These are phyloP conservation scores for Gari tellinella DNA, from an alignment of 2,888 invertebrate genomes.

Conservation along the genomic window DNA sequence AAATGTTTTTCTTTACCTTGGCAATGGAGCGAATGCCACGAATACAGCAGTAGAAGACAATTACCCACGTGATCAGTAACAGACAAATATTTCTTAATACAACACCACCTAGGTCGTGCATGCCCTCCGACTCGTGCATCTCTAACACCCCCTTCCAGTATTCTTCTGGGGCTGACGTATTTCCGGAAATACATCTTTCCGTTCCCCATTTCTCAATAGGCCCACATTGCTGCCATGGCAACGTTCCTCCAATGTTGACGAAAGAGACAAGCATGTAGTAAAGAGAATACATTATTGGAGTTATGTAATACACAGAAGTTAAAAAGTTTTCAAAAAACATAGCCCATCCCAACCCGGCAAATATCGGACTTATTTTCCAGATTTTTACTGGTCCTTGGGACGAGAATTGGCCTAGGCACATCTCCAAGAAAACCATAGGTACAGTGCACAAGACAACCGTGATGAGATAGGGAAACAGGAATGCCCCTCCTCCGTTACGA, in stretches of 20 bases:
- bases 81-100: slow-evolving; percentile 20
- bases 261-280: slow-evolving; percentile 37
- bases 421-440: slow-evolving; percentile 35
- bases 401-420: slow-evolving; percentile 32
- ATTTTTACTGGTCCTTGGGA: slow-evolving; percentile 32
- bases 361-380: slow-evolving; percentile 37
- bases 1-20: slow-evolving; percentile 24
- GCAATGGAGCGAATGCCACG: slow-evolving; percentile 32
- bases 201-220: slow-evolving; percentile 26
- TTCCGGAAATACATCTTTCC: slow-evolving; percentile 1
- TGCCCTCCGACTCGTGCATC: slow-evolving; percentile 7
- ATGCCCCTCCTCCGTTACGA: slow-evolving; percentile 34
- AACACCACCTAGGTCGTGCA: slow-evolving; percentile 21
- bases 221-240: slow-evolving; percentile 38
- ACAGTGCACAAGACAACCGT: slow-evolving; percentile 20
- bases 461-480: slow-evolving; percentile 36
- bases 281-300: slow-evolving; percentile 32
- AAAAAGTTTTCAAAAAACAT: slow-evolving; percentile 27
- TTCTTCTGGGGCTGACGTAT: slow-evolving; percentile 24
- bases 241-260: slow-evolving; percentile 25
- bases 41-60: slow-evolving; percentile 35
- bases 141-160: slow-evolving; percentile 34
- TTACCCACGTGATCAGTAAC: slow-evolving; percentile 23
- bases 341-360: slow-evolving; percentile 40
- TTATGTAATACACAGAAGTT: slow-evolving; percentile 39